phyloP scores from a whole-genome alignment of 2,797 vertebrate species.

The Chrysocyon brachyurus region DNA sequence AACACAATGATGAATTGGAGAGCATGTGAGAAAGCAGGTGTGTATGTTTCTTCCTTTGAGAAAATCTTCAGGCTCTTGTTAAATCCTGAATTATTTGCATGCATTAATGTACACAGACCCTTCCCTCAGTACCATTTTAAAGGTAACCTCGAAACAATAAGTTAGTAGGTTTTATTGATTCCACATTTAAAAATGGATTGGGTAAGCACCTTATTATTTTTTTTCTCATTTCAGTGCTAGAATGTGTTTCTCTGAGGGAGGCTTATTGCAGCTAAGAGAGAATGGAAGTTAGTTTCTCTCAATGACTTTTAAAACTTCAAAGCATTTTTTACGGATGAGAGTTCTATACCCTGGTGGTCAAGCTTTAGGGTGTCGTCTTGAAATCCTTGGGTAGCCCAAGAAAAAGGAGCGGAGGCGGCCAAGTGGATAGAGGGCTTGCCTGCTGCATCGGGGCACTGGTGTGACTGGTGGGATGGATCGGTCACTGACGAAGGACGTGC shows the following conservation, averaged over 20 bases:
- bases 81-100: constrained; percentile 69
- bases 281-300: constrained; percentile 35
- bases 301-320: not conserved
- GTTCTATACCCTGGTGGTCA: not conserved
- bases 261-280: not conserved
- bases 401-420: fast-evolving
- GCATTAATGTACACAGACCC: constrained; percentile 61
- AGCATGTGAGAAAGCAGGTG: not conserved
- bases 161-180: constrained; percentile 66
- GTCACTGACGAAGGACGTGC: not conserved
- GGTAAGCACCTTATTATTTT: not conserved
- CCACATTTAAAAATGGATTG: constrained; percentile 59
- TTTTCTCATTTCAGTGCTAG: not conserved
- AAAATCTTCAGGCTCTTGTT: constrained; percentile 47
- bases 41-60: constrained; percentile 44
- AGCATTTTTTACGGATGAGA: not conserved
- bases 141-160: constrained; percentile 58
- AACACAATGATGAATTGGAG: constrained; percentile 69
- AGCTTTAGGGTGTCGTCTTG: too few relatives aligned
- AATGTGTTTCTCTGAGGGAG: constrained; percentile 19
- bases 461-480: too few relatives aligned
- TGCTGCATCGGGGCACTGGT: fast-evolving
- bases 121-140: constrained; percentile 54
- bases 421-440: fast-evolving
- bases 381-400: not conserved